Evolutionary conservation across 23 tunicate genomes (phyloP).

Genomic region (Styela plicata): DNA sequence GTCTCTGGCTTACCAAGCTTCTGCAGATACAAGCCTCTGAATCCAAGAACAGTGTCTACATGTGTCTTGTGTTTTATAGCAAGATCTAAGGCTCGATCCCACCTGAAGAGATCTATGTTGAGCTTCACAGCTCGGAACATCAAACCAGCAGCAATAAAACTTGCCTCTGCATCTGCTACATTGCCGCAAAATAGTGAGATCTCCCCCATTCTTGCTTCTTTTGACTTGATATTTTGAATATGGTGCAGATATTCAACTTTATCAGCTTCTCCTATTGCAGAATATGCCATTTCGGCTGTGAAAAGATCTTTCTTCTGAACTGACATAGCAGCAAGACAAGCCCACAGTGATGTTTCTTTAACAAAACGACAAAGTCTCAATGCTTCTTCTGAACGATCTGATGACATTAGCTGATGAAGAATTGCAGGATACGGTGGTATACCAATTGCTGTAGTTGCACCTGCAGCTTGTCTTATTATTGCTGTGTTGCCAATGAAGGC

Average conservation of each 20-base stretch:
- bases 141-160: conserved; percentile 55
- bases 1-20: conserved; percentile 56
- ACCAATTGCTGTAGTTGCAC: conserved; percentile 50
- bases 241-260: conserved; percentile 78
- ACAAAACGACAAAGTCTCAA: conserved; percentile 81
- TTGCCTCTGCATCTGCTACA: conserved; percentile 70
- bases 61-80: conserved; percentile 91
- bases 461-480: conserved; percentile 58
- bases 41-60: conserved; percentile 91
- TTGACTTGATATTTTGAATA: conserved; percentile 54
- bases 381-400: conserved; percentile 79
- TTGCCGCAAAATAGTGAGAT: conserved; percentile 77
- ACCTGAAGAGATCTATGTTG: conserved; percentile 68
- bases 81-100: conserved; percentile 88
- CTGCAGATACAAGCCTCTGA: conserved; percentile 57
- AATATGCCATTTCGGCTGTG: conserved; percentile 86
- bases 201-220: conserved; percentile 63
- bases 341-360: conserved; percentile 74
- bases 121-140: conserved; percentile 76
- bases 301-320: conserved; percentile 61
- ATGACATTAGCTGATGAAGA: conserved; percentile 58
- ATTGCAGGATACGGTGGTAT: conserved; percentile 72
- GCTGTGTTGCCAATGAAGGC: conserved; percentile 57
- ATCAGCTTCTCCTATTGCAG: conserved; percentile 88
- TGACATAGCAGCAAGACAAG: conserved; percentile 89